Evolutionary conservation across 23 tunicate genomes (phyloP), one percentile per base, ranked within the genome.

Genomic region (Phallusia fumigata): DNA sequence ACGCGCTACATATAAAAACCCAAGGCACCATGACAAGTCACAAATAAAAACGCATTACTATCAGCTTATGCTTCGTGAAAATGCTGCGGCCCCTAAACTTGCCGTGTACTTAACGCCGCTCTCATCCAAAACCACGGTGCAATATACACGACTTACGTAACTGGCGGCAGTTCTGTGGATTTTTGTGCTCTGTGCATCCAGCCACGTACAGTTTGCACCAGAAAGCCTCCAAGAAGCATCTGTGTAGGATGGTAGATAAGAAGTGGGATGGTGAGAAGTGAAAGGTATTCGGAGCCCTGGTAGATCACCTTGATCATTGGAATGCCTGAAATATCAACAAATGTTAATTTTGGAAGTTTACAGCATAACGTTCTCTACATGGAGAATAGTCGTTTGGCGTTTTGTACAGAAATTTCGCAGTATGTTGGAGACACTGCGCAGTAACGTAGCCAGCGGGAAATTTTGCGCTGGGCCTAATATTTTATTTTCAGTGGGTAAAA

Each of bases 231-330:
- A 22, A 95, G 84, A 18, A 95, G 86, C 84, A 95, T 95, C 65
- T 95, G 99, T 3, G 95, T 90, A 0, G 99, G 99, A 78, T 95
- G 99, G 81, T 95, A 95, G 65, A 90, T 89, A 10, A 95, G 89
- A 0, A 95, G 95, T 65, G 99, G 99, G 79, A 95, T 90, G 33
- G 89, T 58, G 31, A 95, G 84, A 49, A 90, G 86, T 33, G 95
- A 89, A 19, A 95, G 85, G 52, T 45, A 87, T 30, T 90, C 95
- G 73, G 76, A 64, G 31, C 96, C 99, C 24, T 35, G 80, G 81
- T 95, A 95, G 65, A 95, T 95, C 36, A 95, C 84, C 86, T 95
- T 95, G 40, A 95, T 90, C 99, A 95, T 95, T 32, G 99, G 99
- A 16, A 95, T 95, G n/a, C 99, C 99, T 87, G 80, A 35, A 24